Base-by-base conservation (phyloP, 2,797 vertebrate species). In the Xenopus petersii region DNA sequence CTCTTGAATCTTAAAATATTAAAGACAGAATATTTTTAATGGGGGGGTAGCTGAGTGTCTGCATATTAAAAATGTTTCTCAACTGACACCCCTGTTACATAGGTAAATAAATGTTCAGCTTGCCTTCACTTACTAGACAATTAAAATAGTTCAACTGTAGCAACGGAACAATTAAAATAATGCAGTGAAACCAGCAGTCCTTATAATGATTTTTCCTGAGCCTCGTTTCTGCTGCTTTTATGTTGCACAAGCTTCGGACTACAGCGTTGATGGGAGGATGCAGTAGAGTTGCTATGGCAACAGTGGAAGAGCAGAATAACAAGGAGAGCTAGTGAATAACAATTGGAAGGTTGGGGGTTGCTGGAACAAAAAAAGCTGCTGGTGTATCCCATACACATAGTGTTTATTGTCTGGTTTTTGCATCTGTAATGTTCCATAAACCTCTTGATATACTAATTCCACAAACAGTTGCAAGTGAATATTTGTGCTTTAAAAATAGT, bases 241-340 rank as follows among this genome's bases (percentile, higher is more conserved):
- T 80, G 76, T 66, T 71, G 26, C 62, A 3, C 66, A 72, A 65
- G 21, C 70, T 47, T 58, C 49, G 70, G 21, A 67, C 67, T 64
- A 46, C 72, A n/a, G 69, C 33, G 30, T 2, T 64, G 64, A 73
- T 68, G 73, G 21, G 73, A 73, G 62, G 24, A 73, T 67, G 67
- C 24, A 33, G 55, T 42, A 76, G 16, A n/a, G 80, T 65, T 63
- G 26, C 12, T 17, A 17, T 82, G 72, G 77, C 81, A 80, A 63
- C 62, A 80, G 72, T 74, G 67, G 69, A 79, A 67, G 60, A 48
- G 71, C 66, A 13, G 60, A 56, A 56, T 56, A 56, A 56, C 54
- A 56, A 56, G 15, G 54, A 47, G 8, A 12, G 33, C 10, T 49
- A n/a, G 67, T 72, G 55, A 81, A 15, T 55, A 42, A 12, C 70